Evolutionary conservation across 2,888 invertebrate genomes (phyloP).

Genomic region (Malthinus seriepunctatus): DNA sequence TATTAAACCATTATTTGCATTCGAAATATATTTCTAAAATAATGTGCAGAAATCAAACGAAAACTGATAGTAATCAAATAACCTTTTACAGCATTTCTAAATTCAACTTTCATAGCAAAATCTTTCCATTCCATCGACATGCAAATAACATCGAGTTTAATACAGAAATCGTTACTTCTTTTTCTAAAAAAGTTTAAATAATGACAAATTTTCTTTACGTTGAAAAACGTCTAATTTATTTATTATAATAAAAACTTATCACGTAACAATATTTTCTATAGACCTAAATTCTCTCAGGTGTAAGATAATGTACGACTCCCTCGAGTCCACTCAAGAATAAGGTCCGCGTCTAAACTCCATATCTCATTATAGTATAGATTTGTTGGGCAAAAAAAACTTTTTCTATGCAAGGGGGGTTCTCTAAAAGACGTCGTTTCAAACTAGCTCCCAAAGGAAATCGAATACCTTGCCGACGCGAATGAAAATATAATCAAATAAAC

Average conservation of each 20-base stretch:
- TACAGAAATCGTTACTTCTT: no score
- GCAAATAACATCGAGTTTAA: no score
- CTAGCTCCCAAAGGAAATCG: conserved; percentile 46
- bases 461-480: conserved; percentile 44
- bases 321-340: conserved; percentile 34
- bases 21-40: no score
- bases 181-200: no score
- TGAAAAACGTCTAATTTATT: no score
- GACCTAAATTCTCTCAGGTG: conserved; percentile 20
- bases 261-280: conserved; percentile 24
- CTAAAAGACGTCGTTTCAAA: conserved; percentile 35
- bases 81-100: no score
- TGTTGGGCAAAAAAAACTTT: conserved; percentile 29
- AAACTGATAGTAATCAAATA: no score
- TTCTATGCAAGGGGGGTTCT: conserved; percentile 16
- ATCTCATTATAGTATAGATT: conserved; percentile 40
- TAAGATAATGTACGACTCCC: conserved; percentile 34
- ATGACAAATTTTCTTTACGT: no score
- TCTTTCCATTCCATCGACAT: no score
- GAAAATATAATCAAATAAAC: conserved; percentile 49
- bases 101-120: no score
- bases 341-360: conserved; percentile 37
- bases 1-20: no score
- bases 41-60: no score
- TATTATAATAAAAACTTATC: conserved; percentile 21